Base-by-base conservation (phyloP, 1,140 invertebrate genomes). In the Marisa cornuarietis region DNA sequence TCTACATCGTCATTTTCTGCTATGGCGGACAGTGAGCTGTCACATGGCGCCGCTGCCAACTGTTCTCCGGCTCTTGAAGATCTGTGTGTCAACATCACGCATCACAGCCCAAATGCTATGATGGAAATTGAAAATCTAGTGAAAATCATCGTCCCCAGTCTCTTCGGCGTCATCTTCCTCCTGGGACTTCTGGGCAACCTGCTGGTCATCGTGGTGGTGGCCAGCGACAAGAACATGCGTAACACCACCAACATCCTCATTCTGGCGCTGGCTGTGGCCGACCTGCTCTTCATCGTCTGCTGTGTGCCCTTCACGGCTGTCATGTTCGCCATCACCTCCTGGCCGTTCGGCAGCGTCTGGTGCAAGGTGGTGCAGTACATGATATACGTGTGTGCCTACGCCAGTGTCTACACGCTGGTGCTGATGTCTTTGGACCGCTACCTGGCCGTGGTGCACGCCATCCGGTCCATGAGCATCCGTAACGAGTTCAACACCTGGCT, bases 381-480 rank as follows among this genome's bases (percentile, higher is more conserved):
- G 52, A 88, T 85, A 63, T 90, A 91, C 83, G 96, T 98, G 3
- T 97, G 96, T 18, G 97, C 96, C 1, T 97, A 96, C 86, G 96
- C 96, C 9, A 97, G 96, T 82, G 97, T 98, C 18, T 98, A 98
- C 90, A 98, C 97, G 0, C 91, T 99, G 42, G 96, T 99, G 0
- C 93, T 99, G 69, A 98, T 99, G 97, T 97, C 96, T 24, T 90
- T 98, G 42, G 97, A 99, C 90, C 94, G 97, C 82, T 99, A 97
- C 90, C 92, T 99, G 86, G 97, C 97, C 31, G 97, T 99, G 16
- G 97, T 98, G 0, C 96, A 98, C 91, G 96, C 97, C 0, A 96
- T 99, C 78, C 93, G 94, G 2, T 97, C 96, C 72, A 98, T 97
- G 94, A 95, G 95, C 0, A 94, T 83, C 88, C 93, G 97, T 75